These are phyloP conservation scores for Enteromius mattozi DNA, from an alignment of 2,797 vertebrate genomes.

Conservation along the genomic window DNA sequence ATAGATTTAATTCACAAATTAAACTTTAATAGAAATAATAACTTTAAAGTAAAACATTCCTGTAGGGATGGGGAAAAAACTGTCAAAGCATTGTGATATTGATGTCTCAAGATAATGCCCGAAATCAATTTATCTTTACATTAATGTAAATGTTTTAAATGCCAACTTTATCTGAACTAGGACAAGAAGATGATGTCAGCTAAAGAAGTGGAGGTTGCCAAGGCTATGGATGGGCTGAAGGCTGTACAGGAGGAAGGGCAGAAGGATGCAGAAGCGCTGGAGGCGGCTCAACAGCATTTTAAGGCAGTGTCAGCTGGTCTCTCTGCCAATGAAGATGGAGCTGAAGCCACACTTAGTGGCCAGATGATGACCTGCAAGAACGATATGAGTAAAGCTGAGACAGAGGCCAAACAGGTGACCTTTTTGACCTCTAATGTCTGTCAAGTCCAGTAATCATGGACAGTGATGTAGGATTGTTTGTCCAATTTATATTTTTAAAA, in stretches of 20 bases:
- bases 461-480: neutral
- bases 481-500: neutral
- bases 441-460: neutral
- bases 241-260: constrained; percentile 80
- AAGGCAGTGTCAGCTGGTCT: constrained; percentile 91
- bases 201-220: constrained; percentile 87
- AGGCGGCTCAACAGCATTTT: constrained; percentile 87
- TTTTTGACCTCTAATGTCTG: neutral
- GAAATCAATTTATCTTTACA: neutral
- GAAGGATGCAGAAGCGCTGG: constrained; percentile 79
- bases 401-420: constrained; percentile 91
- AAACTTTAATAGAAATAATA: neutral
- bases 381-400: constrained; percentile 91
- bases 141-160: neutral
- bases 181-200: constrained; percentile 85
- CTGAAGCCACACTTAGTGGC: constrained; percentile 86
- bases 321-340: constrained; percentile 87
- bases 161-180: constrained; percentile 67
- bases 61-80: no score
- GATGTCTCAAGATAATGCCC: neutral
- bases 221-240: constrained; percentile 75
- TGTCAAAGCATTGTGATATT: neutral
- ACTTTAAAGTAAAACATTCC: neutral
- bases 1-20: neutral
- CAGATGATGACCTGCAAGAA: constrained; percentile 97